Evolutionary conservation across 1,140 invertebrate species (phyloP), one percentile per base, ranked within the genome.

Genomic region (Drosophila cardini): DNA sequence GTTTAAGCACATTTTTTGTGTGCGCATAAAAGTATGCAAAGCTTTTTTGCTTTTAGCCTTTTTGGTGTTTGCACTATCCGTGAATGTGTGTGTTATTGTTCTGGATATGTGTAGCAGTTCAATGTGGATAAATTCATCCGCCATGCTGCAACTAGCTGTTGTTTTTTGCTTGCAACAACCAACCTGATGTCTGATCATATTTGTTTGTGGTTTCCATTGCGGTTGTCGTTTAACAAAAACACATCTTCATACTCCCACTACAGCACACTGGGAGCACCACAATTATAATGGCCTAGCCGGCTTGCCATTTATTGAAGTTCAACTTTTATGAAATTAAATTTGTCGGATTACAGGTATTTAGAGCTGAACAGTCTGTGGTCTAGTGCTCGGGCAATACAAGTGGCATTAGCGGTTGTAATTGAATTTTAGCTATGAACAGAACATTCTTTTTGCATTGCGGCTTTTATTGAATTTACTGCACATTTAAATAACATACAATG

Each of bases 241-340:
- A 55, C 42, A 34, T 32, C 65, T 11, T n/a, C 6, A 50, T 1
- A 32, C 16, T 53, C 5, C 34, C 6, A 57, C 8, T 26, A 4
- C 2, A 26, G 26, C 18, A 30, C 11, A 36, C n/a, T 56, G 40
- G 40, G 38, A 55, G 32, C 67, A 61, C 82, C 83, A 74, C 83
- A 82, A 83, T 77, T 83, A 86, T 87, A 86, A 87, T 86, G 79
- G 83, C 63, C 62, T 15, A 45, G 55, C 63, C 53, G 65, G 68
- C 80, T 83, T 84, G 78, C 60, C 74, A 76, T 67, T 82, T 82
- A 82, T 87, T 78, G 76, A 83, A 87, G 76, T 87, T 86, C 79
- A 83, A 82, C 83, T 77, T 87, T 87, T 89, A 89, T 87, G 76
- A 89, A 87, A 87, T 87, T 83, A 87, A 87, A 87, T 87, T 87